phyloP scores from a whole-genome alignment of 2,113 vertebrate species.

The Talpa occidentalis region DNA sequence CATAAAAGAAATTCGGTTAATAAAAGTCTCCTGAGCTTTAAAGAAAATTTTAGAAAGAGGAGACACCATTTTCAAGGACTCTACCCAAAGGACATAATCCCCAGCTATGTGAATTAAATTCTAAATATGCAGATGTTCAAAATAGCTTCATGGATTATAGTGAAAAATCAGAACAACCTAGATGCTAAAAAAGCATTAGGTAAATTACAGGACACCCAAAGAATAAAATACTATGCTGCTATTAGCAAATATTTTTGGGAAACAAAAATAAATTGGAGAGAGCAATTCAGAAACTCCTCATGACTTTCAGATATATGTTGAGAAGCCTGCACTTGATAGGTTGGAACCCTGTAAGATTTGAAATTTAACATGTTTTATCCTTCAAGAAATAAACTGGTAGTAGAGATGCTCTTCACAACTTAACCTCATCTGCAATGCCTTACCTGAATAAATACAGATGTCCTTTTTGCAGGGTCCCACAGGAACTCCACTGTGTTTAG shows the following conservation, averaged over 20 bases:
- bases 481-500: slow-evolving; percentile 99
- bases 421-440: not conserved
- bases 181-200: slow-evolving; percentile 33
- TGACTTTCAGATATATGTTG: not conserved
- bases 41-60: not conserved
- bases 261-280: not conserved
- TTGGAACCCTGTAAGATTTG: not conserved
- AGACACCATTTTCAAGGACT: slow-evolving; percentile 41
- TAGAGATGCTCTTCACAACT: not conserved
- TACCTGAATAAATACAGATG: slow-evolving; percentile 99
- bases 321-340: not conserved
- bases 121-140: slow-evolving; percentile 39
- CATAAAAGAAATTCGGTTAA: slow-evolving; percentile 41
- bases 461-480: slow-evolving; percentile 97
- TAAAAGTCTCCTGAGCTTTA: slow-evolving; percentile 1
- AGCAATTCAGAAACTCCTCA: slow-evolving; percentile 46
- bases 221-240: not conserved
- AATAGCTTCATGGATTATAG: slow-evolving; percentile 35
- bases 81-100: slow-evolving; percentile 27
- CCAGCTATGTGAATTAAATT: slow-evolving; percentile 45
- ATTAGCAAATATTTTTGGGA: slow-evolving; percentile 6
- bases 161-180: slow-evolving; percentile 42
- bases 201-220: not conserved
- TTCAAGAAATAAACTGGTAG: not conserved
- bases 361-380: not conserved